Percentiles rank a stretch among this genome's conserved stretches.
These are phyloP conservation scores for Xanthorhoe spadicearia DNA, from an alignment of 2,888 invertebrate species.

Conservation along the genomic window DNA sequence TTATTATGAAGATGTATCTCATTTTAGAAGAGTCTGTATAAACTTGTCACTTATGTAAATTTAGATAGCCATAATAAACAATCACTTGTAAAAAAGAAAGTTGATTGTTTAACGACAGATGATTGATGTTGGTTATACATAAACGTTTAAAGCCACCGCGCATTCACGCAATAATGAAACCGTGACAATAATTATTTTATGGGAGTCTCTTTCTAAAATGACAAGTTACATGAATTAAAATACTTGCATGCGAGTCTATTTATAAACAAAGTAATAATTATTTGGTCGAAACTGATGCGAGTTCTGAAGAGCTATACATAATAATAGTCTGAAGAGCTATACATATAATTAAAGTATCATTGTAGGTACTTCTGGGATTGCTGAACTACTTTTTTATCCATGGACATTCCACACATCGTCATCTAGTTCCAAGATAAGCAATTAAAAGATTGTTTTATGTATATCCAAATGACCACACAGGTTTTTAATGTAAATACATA, in stretches of 20 bases:
- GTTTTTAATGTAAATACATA: too few relatives aligned
- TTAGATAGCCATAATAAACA: constrained; percentile 52
- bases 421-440: too few relatives aligned
- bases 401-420: too few relatives aligned
- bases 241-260: constrained; percentile 22
- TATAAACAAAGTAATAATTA: background rate
- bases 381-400: too few relatives aligned
- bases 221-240: constrained; percentile 12
- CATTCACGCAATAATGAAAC: constrained; percentile 53
- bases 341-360: too few relatives aligned
- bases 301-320: too few relatives aligned
- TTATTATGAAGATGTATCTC: constrained; percentile 41
- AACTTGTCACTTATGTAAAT: constrained; percentile 49
- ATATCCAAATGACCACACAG: too few relatives aligned
- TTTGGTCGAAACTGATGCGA: too few relatives aligned
- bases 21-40: constrained; percentile 43
- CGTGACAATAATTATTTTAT: constrained; percentile 36
- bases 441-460: too few relatives aligned
- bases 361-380: too few relatives aligned
- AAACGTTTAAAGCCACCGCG: constrained; percentile 60
- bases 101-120: constrained; percentile 70
- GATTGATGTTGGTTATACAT: constrained; percentile 63
- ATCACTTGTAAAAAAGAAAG: constrained; percentile 64
- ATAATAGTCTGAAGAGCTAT: too few relatives aligned
- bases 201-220: constrained; percentile 31